Conservation (phyloP, 2,888 invertebrate genomes). For the Ennomos quercinarius region DNA sequence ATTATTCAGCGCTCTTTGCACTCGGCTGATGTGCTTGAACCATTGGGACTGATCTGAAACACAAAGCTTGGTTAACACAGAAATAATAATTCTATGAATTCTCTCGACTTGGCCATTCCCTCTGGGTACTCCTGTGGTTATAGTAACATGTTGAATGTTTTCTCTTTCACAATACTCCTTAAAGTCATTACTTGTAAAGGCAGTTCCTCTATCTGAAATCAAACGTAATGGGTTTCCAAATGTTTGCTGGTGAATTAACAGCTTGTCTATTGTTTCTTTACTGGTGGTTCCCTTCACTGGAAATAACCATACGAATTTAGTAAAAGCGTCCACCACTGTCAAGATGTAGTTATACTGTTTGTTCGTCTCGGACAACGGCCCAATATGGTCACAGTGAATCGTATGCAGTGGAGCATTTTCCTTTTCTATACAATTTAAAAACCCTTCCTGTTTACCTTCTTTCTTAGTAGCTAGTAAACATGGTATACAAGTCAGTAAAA, state of each 20-base stretch:
- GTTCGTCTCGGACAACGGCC: conserved; percentile 32
- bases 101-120: conserved; percentile 41
- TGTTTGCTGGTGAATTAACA: conserved; percentile 36
- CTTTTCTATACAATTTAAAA: conserved; percentile 39
- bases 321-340: too few relatives aligned
- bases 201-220: too few relatives aligned
- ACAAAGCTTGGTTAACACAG: conserved; percentile 36
- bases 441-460: too few relatives aligned
- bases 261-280: conserved; percentile 26
- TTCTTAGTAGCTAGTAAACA: conserved; percentile 43
- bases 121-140: too few relatives aligned
- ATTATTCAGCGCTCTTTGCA: too few relatives aligned
- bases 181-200: too few relatives aligned
- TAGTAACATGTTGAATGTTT: too few relatives aligned
- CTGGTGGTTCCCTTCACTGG: conserved; percentile 30
- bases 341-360: conserved; percentile 39
- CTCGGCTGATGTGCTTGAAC: too few relatives aligned
- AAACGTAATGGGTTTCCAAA: conserved; percentile 29
- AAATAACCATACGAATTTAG: conserved; percentile 41
- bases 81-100: conserved; percentile 32
- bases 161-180: too few relatives aligned
- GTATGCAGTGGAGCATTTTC: conserved; percentile 34
- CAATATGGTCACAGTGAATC: conserved; percentile 33
- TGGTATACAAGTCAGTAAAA: conserved; percentile 34
- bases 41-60: too few relatives aligned